Evolutionary conservation across 2,888 invertebrate genomes (phyloP).

Genomic region (Eucera pruinosa): DNA sequence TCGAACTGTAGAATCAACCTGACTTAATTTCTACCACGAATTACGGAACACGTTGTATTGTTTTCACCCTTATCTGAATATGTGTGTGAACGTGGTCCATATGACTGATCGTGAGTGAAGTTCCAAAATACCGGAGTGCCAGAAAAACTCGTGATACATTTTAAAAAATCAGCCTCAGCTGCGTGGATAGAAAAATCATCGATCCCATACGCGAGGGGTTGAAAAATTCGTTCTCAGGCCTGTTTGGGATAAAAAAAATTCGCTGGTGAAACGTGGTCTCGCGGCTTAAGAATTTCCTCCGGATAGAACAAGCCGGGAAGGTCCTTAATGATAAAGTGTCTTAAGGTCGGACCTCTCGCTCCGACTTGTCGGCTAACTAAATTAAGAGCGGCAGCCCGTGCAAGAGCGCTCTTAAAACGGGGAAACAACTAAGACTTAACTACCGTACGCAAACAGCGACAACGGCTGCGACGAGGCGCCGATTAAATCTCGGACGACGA

Average conservation of each 20-base stretch:
- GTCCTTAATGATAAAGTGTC: constrained; percentile 56
- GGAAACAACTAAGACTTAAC: constrained; percentile 50
- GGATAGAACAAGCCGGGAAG: constrained; percentile 31
- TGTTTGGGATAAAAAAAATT: too few species aligned
- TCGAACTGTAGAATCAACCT: too few species aligned
- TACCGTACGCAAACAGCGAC: constrained; percentile 49
- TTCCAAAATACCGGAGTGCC: too few species aligned
- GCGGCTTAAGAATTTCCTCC: constrained; percentile 37
- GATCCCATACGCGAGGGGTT: too few species aligned
- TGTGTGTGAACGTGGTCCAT: too few species aligned
- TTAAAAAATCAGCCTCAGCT: too few species aligned
- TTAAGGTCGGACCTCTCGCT: constrained; percentile 34
- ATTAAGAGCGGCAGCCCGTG: constrained; percentile 44
- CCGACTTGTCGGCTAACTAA: constrained; percentile 44
- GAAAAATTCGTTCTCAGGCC: constrained; percentile 26
- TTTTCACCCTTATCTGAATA: too few species aligned
- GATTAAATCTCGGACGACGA: constrained; percentile 57
- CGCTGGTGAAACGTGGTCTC: not conserved
- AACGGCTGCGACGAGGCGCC: constrained; percentile 37
- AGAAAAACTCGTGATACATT: too few species aligned
- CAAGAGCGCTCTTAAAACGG: constrained; percentile 42
- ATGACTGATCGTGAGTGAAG: too few species aligned
- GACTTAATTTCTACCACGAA: too few species aligned
- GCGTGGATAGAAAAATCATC: too few species aligned
- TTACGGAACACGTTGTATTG: too few species aligned